Evolutionary conservation across 2,113 vertebrate species (phyloP), one percentile per base, ranked within the genome.

Genomic region (Setophaga petechia): DNA sequence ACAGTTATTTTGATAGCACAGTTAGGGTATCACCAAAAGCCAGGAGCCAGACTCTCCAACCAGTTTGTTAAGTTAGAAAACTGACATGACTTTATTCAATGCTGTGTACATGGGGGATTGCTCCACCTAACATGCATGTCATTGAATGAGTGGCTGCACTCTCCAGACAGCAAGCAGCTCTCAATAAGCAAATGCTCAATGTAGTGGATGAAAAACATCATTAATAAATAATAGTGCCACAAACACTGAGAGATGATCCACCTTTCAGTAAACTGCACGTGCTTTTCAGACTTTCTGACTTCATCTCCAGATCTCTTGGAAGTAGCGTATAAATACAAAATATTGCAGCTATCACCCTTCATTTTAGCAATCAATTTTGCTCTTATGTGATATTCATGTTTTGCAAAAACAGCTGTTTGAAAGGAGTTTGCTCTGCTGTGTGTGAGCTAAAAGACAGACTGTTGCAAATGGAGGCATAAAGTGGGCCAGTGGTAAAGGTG

Each of bases 361-460:
- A 96, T 91, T 94, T 87, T 85, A 83, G 88, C 73, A 73, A 87
- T 95, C 88, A 87, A 95, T 95, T 96, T 85, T 52, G 59, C 49
- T 90, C 68, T 86, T 79, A 90, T 77, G 80, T 15, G 76, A 89
- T 90, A 94, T 93, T 92, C 76, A 82, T 84, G 86, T 89, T 93
- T 88, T 68, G 71, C 73, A 90, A 91, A 94, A 93, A 80, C 4
- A 4, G 54, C 59, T 90, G 62, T 90, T 96, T 92, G 91, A 87
- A 55, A 93, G 81, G 49, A 66, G 54, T 39, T 69, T 72, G 22
- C 72, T n/a, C 17, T 68, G 49, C 66, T 68, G 15, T 61, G 30
- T 44, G 37, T 35, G 71, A 93, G 75, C 57, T 33, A 75, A 67
- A 67, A 78, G 84, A 76, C 16, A 43, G 1, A 21, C 35, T 57